A percentile compares a stretch with the other conserved stretches of the same genome.
Conservation (phyloP, 2,113 vertebrate genomes). For the Octodon degus region DNA sequence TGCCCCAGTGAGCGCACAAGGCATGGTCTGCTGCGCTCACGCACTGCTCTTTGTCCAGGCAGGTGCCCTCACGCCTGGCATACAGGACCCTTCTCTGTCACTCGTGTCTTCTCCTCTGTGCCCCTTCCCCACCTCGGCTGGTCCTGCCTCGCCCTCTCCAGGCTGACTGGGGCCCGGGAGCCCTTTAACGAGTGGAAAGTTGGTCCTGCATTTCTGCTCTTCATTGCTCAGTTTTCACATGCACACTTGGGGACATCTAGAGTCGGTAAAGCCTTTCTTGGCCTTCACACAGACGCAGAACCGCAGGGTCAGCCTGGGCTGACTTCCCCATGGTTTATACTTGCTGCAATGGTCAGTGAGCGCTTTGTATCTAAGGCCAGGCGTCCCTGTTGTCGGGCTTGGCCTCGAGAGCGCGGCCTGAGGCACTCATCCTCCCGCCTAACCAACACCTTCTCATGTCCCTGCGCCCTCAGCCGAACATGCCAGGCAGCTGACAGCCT, state of each 20-base stretch:
- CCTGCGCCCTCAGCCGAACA: background rate
- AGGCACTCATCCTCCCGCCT: background rate
- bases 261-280: background rate
- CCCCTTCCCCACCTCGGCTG: background rate
- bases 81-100: no score
- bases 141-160: background rate
- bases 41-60: background rate
- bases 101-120: no score
- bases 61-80: background rate
- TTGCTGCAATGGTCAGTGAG: background rate
- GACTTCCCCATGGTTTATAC: background rate
- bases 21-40: no score
- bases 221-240: background rate
- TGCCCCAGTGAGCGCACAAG: background rate
- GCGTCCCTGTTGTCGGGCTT: background rate
- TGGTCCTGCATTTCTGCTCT: background rate
- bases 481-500: background rate
- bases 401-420: background rate
- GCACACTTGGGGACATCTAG: background rate
- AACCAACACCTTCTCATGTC: background rate
- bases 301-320: background rate
- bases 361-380: background rate
- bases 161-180: background rate
- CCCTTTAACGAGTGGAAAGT: background rate
- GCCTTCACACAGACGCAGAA: background rate